Base-by-base conservation (phyloP, 2,113 vertebrate genomes). In the Tachysurus vachellii region DNA sequence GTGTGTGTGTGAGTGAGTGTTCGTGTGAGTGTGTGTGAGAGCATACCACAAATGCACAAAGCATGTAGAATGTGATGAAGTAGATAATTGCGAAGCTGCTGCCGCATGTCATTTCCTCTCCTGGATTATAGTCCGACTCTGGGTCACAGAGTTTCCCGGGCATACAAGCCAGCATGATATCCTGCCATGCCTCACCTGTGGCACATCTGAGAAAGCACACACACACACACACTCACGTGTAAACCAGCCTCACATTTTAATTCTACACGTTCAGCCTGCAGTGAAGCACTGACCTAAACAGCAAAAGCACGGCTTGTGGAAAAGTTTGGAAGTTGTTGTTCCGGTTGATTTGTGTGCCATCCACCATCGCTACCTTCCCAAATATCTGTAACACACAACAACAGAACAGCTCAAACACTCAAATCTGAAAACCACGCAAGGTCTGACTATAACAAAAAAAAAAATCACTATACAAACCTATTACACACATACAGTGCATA, bases 281-380 rank as follows among this genome's bases (percentile, higher is more conserved):
- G 19, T 57, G 53, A 36, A 14, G 9, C 50, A 88, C 93, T 88
- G 68, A 99, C 98, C 98, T 97, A 93, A 99, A 99, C 28, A 99
- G 96, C 64, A 99, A 97, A 0, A 99, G 94, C 47, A 99, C 98
- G 0, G 98, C 97, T 93, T 99, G 98, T 1, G 96, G 97, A 85
- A 99, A 99, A 2, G 98, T 99, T 94, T 99, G 98, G 94, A 99
- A 99, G 93, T 99, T 99, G 95, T 99, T 99, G 95, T 99, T 99
- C 90, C 98, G 95, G 93, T 99, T 99, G 93, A 99, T 99, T 88
- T 99, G 98, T 6, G 96, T 97, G 87, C 97, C 97, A 77, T 99
- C 98, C 92, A 96, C 97, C 98, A 99, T 98, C 61, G 98, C 98
- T 57, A 99, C 93, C 94, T 99, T 99, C 82, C 98, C 98, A 95